Conservation (phyloP, 1,140 invertebrate genomes). For the Theocolax elegans region DNA sequence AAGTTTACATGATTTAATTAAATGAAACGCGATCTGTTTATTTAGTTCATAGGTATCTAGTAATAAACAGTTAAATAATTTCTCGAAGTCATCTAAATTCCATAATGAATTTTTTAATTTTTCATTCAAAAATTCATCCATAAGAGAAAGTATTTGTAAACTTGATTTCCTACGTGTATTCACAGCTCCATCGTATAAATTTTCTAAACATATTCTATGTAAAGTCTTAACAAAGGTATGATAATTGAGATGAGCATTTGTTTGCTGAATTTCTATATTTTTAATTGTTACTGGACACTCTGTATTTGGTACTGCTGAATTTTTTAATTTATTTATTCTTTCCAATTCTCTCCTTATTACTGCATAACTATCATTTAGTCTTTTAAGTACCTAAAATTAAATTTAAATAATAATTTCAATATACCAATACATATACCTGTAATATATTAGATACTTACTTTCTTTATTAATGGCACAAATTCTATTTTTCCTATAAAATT, state of each 20-base stretch:
- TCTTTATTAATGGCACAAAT: slow-evolving; percentile 72
- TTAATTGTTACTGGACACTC: background rate
- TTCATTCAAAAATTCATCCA: slow-evolving; percentile 52
- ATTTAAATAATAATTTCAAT: slow-evolving; percentile 20
- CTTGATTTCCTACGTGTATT: slow-evolving; percentile 75
- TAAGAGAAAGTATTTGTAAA: slow-evolving; percentile 67
- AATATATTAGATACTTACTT: slow-evolving; percentile 61
- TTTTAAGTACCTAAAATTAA: slow-evolving; percentile 54
- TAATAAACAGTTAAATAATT: slow-evolving; percentile 71
- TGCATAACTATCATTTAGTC: slow-evolving; percentile 56
- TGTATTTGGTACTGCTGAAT: slow-evolving; percentile 1
- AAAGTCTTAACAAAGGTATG: slow-evolving; percentile 67
- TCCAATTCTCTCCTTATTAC: slow-evolving; percentile 48
- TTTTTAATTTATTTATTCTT: slow-evolving; percentile 47
- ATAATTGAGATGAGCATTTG: slow-evolving; percentile 48
- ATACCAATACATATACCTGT: background rate
- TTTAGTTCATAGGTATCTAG: slow-evolving; percentile 85
- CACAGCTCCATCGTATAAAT: slow-evolving; percentile 77
- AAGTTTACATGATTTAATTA: slow-evolving; percentile 51
- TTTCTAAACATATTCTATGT: slow-evolving; percentile 67
- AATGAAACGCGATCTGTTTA: slow-evolving; percentile 73
- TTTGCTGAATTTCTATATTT: slow-evolving; percentile 15
- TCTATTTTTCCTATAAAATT: slow-evolving; percentile 80
- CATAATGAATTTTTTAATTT: slow-evolving; percentile 43
- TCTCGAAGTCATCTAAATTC: slow-evolving; percentile 43